A percentile compares a stretch with the other conserved stretches of the same genome.
Conservation (phyloP, 2,888 invertebrate species). For the Trichopoda pennipes region DNA sequence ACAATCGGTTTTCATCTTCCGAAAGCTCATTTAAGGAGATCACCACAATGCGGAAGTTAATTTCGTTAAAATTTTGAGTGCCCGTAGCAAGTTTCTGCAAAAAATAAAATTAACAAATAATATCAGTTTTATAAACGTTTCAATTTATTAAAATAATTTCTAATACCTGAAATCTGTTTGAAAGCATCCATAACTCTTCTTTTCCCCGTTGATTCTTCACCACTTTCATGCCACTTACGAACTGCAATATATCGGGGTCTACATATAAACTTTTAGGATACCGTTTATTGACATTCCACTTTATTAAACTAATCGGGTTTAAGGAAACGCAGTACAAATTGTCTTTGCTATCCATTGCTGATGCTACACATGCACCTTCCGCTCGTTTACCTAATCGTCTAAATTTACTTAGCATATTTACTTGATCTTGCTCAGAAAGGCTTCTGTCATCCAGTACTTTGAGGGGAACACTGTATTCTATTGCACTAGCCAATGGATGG, state of each 20-base stretch:
- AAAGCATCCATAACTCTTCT: constrained; percentile 86
- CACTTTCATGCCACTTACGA: constrained; percentile 81
- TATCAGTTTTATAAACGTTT: too few species aligned
- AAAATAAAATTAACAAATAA: neutral
- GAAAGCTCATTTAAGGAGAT: constrained; percentile 14
- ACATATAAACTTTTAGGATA: constrained; percentile 83
- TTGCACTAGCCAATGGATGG: constrained; percentile 84
- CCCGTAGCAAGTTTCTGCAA: constrained; percentile 83
- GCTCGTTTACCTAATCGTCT: constrained; percentile 82
- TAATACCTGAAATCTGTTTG: constrained; percentile 85
- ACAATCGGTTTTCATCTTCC: too few species aligned
- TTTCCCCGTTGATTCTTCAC: constrained; percentile 82
- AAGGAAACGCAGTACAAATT: constrained; percentile 84
- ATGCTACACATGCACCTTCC: constrained; percentile 87
- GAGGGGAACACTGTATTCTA: constrained; percentile 84
- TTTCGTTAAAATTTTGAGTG: constrained; percentile 81
- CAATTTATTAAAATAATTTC: neutral
- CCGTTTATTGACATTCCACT: constrained; percentile 86
- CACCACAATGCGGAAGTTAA: constrained; percentile 76
- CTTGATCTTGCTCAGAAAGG: constrained; percentile 79
- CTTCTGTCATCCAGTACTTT: constrained; percentile 82
- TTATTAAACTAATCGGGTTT: constrained; percentile 86
- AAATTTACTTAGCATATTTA: constrained; percentile 82
- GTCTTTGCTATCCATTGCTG: constrained; percentile 83
- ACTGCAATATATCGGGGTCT: neutral